Evolutionary conservation across 2,888 invertebrate species (phyloP).

Genomic region (Salticus scenicus): DNA sequence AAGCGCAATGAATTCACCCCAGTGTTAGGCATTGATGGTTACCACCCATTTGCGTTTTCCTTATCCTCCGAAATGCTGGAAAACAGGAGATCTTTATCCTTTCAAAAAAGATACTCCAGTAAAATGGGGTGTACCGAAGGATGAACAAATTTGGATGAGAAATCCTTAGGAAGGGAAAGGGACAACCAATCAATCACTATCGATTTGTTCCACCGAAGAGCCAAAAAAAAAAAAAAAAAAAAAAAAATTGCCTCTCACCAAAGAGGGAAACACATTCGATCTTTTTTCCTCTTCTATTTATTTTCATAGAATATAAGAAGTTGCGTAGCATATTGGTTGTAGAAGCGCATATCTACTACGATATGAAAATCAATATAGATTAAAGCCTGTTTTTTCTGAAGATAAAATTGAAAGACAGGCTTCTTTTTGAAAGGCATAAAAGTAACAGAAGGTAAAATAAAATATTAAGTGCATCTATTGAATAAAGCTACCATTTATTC

Average conservation of each 20-base stretch:
- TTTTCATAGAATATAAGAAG: neutral
- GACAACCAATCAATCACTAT: constrained; percentile 35
- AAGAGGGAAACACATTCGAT: neutral
- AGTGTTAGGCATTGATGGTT: neutral
- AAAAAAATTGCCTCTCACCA: too few relatives aligned
- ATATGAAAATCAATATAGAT: neutral
- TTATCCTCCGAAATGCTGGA: neutral
- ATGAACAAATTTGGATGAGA: neutral
- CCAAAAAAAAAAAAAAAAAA: neutral
- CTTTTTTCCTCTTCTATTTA: neutral
- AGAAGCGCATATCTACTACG: neutral
- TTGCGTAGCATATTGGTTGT: neutral
- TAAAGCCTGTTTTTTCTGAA: neutral
- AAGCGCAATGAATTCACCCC: neutral
- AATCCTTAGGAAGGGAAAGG: neutral
- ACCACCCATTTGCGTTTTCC: neutral
- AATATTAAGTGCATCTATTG: too few relatives aligned
- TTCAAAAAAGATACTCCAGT: neutral
- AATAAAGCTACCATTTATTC: too few relatives aligned
- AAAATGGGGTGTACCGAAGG: neutral
- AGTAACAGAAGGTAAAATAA: too few relatives aligned
- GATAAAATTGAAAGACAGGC: too few relatives aligned
- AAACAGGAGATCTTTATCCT: neutral
- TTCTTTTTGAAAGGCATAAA: too few relatives aligned
- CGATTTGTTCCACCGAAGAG: constrained; percentile 29